phyloP scores from a whole-genome alignment of 2,113 vertebrate species.

The Procavia capensis region DNA sequence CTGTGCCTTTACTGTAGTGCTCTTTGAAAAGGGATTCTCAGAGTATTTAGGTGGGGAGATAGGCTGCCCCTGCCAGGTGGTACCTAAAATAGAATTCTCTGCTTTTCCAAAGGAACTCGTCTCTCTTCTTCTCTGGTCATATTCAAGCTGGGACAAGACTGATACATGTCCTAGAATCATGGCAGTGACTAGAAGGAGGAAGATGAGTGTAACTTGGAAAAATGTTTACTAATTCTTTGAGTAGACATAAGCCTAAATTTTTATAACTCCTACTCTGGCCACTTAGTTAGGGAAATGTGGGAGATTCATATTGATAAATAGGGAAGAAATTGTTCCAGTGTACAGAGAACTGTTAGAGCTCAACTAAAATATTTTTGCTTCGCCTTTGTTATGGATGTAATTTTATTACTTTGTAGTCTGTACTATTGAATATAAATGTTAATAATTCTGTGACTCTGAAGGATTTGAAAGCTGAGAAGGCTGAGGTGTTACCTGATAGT shows the following conservation, averaged over 20 bases:
- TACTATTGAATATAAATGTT: slow-evolving; percentile 31
- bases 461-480: slow-evolving; percentile 28
- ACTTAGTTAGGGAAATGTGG: background rate
- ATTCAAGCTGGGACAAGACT: background rate
- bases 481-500: background rate
- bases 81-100: background rate
- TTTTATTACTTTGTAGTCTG: background rate
- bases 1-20: background rate
- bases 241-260: background rate
- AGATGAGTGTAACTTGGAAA: background rate
- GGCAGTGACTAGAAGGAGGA: background rate
- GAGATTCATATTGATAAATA: slow-evolving; percentile 1
- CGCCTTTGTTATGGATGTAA: slow-evolving; percentile 4
- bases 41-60: background rate
- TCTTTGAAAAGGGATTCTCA: slow-evolving; percentile 18
- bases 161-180: background rate
- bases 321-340: background rate
- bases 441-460: slow-evolving; percentile 49
- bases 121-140: background rate
- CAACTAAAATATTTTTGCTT: slow-evolving; percentile 51
- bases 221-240: background rate
- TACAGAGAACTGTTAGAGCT: background rate
- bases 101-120: background rate
- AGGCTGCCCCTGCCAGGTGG: background rate
- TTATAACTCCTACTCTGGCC: background rate